Base-by-base conservation (phyloP, 2,797 vertebrate genomes). In the Onychomys arenicola region DNA sequence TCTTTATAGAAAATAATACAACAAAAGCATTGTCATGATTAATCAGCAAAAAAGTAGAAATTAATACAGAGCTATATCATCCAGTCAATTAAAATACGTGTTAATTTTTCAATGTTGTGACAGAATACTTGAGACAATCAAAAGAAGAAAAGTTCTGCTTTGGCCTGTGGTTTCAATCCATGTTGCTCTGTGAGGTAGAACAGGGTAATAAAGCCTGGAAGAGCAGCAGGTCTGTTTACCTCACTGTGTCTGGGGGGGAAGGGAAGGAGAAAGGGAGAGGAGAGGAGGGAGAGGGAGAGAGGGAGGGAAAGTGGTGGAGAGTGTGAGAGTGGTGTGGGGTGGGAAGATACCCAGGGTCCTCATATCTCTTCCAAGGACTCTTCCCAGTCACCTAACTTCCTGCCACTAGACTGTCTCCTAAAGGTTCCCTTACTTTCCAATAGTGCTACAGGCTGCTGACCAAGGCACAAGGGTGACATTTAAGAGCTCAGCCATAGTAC, bases 41-140 rank as follows among this genome's bases (percentile, higher is more conserved):
- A 89, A 77, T 63, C 55, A 46, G 16, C 71, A 96, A 94, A 96
- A 81, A n/a, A 32, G 7, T 83, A 80, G 19, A 94, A 94, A 71
- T 87, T 67, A 57, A 86, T 77, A 88, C 37, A 73, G 71, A 94
- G 27, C 5, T 43, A 29, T 86, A 29, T 84, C 5, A 57, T 57
- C 21, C 40, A 89, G 52, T 23, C 7, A 61, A 63, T 46, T 71
- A 57, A 73, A 88, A 17, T 40, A 55, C n/a, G 83, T 67, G n/a
- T 40, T n/a, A 19, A 59, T 25, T 34, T 34, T 76, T 12, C 29
- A 46, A 11, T 46, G 55, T 23, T 25, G 17, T 76, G 40, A 61
- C n/a, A 57, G 40, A 57, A 88, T 34, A 34, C 19, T 55, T 46
- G 21, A 63, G 55, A 34, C 69, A 14, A 73, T 88, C 23, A 12